phyloP scores from a whole-genome alignment of 2,888 invertebrate species.

The Ligdia adustata region DNA sequence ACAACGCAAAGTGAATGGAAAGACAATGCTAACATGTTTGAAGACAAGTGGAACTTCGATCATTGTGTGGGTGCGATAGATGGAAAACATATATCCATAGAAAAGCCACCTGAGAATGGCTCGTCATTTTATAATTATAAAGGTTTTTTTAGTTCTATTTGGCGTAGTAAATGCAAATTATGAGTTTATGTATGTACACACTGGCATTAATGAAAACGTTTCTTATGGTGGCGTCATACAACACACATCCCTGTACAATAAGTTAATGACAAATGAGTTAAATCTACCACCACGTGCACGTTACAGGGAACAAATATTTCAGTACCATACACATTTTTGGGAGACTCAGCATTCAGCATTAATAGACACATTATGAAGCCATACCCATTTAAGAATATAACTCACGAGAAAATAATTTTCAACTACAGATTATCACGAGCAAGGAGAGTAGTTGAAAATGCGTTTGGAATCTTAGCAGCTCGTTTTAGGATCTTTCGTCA shows the following conservation, averaged over 20 bases:
- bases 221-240: constrained; percentile 38
- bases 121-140: no score
- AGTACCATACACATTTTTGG: constrained; percentile 26
- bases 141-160: no score
- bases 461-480: constrained; percentile 13
- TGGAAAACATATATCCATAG: no score
- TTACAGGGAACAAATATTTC: constrained; percentile 26
- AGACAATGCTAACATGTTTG: constrained; percentile 30
- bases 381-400: constrained; percentile 25
- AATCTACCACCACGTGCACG: constrained; percentile 20
- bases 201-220: no score
- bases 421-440: no score
- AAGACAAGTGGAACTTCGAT: no score
- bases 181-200: no score
- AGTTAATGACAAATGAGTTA: constrained; percentile 24
- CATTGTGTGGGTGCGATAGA: no score
- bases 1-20: constrained; percentile 35
- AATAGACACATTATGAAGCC: constrained; percentile 28
- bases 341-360: constrained; percentile 23
- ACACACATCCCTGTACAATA: constrained; percentile 30
- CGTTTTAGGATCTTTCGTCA: constrained; percentile 16
- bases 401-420: constrained; percentile 7
- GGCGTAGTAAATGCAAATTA: no score
- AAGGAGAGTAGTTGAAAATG: no score
- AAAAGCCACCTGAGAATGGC: no score